Evolutionary conservation across 1,140 invertebrate species (phyloP), one percentile per base, ranked within the genome.

Genomic region (Drosophila sturtevanti): DNA sequence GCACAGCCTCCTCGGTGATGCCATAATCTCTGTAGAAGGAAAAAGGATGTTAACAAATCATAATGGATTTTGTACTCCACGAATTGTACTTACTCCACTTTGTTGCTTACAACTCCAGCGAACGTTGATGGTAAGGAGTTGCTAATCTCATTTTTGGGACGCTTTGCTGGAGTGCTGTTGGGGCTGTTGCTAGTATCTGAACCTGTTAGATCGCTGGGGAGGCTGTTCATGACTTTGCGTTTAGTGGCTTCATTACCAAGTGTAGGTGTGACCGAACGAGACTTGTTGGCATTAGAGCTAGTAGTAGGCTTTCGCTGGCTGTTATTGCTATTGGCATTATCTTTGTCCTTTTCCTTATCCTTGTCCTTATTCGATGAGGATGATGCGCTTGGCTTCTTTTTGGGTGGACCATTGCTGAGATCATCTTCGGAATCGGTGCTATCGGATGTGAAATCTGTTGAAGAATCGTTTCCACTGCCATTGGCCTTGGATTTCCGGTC

Each of bases 1-100:
- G 93, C 4, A 99, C 97, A 1, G 97, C 96, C 79, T 99, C 98
- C 92, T 99, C 98, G 2, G 97, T 97, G 14, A 98, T 97, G 18
- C 97, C 97, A 79, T 97, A 97, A 82, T 97, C 95, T 89, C 96
- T 97, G 68, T 66, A 80, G 65, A 81, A 84, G 9, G 22, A 64
- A 6, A 31, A 21, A 11, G 62, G 62, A 63, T 51, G 7, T 18
- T 12, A 9, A n/a, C 0, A 35, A 35, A n/a, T 18, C 6, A 14
- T 2, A 10, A 9, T 2, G 10, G 0, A 21, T 12, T 37, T 0
- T 35, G 16, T 6, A 10, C 16, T 6, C 5, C 27, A 18, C 2
- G 34, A 16, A 0, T 0, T 14, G 34, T 27, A 78, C 91, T 69
- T 65, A 92, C 91, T 92, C 91, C 14, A 89, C 86, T 82, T 89